Conservation (phyloP, 2,888 invertebrate species). For the Chalcosyrphus nemorum region DNA sequence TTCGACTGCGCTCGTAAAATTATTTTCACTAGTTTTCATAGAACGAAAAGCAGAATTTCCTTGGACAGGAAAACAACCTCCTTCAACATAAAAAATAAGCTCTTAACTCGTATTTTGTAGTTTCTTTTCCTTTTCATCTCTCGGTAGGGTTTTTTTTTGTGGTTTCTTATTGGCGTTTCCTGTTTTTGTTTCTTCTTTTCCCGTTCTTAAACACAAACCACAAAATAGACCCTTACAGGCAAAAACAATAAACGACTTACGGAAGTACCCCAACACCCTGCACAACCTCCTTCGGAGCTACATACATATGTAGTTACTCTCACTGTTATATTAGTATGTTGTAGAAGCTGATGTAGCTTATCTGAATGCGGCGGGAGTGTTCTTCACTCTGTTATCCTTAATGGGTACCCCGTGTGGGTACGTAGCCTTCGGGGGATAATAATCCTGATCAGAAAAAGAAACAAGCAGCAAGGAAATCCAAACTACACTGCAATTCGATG, state of each 20-base stretch:
- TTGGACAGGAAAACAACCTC: constrained; percentile 26
- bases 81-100: constrained; percentile 31
- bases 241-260: constrained; percentile 52
- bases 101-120: constrained; percentile 41
- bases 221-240: constrained; percentile 38
- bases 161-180: constrained; percentile 23
- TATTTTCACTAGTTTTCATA: constrained; percentile 38
- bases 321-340: constrained; percentile 20
- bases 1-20: constrained; percentile 48
- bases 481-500: constrained; percentile 50
- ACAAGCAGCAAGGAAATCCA: constrained; percentile 10
- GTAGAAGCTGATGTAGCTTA: constrained; percentile 30
- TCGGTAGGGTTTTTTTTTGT: background rate
- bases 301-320: constrained; percentile 25
- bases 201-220: constrained; percentile 20
- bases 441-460: constrained; percentile 46
- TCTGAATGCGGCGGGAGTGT: constrained; percentile 2
- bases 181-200: constrained; percentile 21
- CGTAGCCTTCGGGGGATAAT: constrained; percentile 51
- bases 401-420: constrained; percentile 41
- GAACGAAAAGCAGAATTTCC: constrained; percentile 12
- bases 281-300: constrained; percentile 19
- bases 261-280: background rate
- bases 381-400: constrained; percentile 37
- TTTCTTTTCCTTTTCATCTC: constrained; percentile 1